Evolutionary conservation across 2,888 invertebrate genomes (phyloP), one percentile per base, ranked within the genome.

Genomic region (Mimumesa dahlbomi): DNA sequence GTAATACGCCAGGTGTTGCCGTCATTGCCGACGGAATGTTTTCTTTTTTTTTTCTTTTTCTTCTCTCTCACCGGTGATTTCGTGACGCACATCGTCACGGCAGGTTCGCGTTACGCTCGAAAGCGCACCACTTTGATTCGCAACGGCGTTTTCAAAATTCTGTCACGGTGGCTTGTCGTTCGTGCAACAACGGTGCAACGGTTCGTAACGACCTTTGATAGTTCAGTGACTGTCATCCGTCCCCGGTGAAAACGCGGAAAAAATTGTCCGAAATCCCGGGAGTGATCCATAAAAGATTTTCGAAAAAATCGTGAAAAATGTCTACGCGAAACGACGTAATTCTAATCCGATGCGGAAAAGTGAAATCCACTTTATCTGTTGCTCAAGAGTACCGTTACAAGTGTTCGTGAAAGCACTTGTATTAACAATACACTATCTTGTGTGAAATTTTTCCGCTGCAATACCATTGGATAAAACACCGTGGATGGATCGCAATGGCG

Each of bases 141-240:
- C 53, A 49, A 36, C 2, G 52, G 21, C 21, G 49, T 74, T 77
- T 68, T 71, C 59, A 46, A 76, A 71, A 74, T 73, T 73, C 25
- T 61, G 68, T 68, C 40, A 74, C 57, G 65, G 45, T 50, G 46
- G 29, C 38, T 16, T 16, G 4, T 40, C 21, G 18, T 56, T 42
- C 50, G 67, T 50, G 56, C 48, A 54, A 67, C 46, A 59, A 56
- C 56, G 45, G 45, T 29, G 72, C 58, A 62, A 11, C 52, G 22
- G 25, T 31, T 57, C 56, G 61, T 65, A 43, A 68, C 57, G 58
- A 52, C 53, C 65, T 71, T 75, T 75, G 57, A 46, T 73, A 68
- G 53, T 43, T 38, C 66, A 31, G 25, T 13, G 61, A 48, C 46
- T 40, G 38, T n/a, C 53, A 52, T 54, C 14, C 36, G 25, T 42